Evolutionary conservation across 2,797 vertebrate species (phyloP).

Genomic region (Neosilurus hyrtlii): DNA sequence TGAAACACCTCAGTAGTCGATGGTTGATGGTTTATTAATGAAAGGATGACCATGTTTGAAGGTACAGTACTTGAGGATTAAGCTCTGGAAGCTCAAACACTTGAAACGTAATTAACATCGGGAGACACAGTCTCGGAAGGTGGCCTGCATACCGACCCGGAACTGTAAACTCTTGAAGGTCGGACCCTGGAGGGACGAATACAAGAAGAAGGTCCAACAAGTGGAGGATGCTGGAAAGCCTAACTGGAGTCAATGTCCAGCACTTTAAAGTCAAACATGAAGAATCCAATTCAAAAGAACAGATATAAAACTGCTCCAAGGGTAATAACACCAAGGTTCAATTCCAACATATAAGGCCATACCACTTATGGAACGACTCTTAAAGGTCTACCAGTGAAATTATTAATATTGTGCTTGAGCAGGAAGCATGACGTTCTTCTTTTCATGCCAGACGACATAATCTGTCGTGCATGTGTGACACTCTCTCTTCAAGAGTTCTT

Average conservation of each 20-base stretch:
- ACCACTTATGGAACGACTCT: not conserved
- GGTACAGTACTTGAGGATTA: not conserved
- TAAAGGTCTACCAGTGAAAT: not conserved
- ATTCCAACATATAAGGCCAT: not conserved
- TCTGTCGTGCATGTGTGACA: not conserved
- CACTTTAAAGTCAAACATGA: not conserved
- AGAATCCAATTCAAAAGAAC: not conserved
- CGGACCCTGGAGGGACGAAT: not conserved
- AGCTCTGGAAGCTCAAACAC: not conserved
- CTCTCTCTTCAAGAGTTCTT: constrained; percentile 2
- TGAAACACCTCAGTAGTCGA: not conserved
- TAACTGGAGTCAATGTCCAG: not conserved
- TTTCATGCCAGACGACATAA: constrained; percentile 19
- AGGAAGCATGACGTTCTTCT: constrained; percentile 2
- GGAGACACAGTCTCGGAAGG: too few species aligned
- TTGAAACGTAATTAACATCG: not conserved
- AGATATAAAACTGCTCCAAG: not conserved
- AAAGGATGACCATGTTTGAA: not conserved
- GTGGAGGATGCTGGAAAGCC: not conserved
- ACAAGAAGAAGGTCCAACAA: not conserved
- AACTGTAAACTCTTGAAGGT: not conserved
- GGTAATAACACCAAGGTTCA: not conserved
- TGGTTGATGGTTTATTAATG: too few species aligned
- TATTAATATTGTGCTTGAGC: not conserved
- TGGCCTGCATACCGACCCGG: not conserved